These are phyloP conservation scores for Cygnus atratus DNA, from an alignment of 2,113 vertebrate species.

Conservation along the genomic window DNA sequence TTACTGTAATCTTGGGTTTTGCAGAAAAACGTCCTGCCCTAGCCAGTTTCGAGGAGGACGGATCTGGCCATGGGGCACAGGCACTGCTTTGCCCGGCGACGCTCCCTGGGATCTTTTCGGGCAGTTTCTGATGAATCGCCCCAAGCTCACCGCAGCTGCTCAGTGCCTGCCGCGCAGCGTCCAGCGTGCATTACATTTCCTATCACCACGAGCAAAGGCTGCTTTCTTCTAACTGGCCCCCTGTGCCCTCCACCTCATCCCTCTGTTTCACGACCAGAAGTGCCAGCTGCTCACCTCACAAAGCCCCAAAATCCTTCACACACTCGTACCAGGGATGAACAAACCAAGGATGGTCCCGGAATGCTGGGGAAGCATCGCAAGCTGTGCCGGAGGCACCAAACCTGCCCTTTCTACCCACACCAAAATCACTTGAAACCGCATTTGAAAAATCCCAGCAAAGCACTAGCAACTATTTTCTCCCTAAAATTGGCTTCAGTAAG, in stretches of 20 bases:
- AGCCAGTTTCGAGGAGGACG: too few relatives aligned
- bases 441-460: not conserved
- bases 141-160: not conserved
- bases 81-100: not conserved
- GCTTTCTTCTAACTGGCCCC: not conserved
- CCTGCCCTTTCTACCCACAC: not conserved
- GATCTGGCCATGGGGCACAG: not conserved
- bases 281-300: not conserved
- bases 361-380: not conserved
- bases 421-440: not conserved
- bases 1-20: not conserved
- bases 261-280: not conserved
- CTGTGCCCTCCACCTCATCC: not conserved
- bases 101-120: not conserved
- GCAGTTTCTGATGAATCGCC: not conserved
- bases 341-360: not conserved
- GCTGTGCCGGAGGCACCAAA: not conserved
- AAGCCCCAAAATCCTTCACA: not conserved
- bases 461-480: not conserved
- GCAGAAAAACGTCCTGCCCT: not conserved
- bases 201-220: not conserved
- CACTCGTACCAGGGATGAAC: not conserved
- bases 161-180: not conserved
- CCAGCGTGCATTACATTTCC: accelerated
- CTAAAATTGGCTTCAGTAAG: not conserved